phyloP scores from a whole-genome alignment of 2,113 vertebrate species.

The Nothoprocta pentlandii region DNA sequence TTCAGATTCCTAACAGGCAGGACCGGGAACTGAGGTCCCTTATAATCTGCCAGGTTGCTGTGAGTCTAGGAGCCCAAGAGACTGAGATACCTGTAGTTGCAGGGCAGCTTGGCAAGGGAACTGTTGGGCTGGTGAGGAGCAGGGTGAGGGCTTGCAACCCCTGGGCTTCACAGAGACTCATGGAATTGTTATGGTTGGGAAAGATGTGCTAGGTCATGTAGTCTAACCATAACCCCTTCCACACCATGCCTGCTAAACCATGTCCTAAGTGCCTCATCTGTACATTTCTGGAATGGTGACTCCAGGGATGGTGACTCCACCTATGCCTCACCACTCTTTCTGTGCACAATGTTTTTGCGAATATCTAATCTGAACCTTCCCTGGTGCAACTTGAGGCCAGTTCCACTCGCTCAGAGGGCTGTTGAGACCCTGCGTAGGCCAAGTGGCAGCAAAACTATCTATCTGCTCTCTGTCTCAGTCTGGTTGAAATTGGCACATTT shows the following conservation, averaged over 20 bases:
- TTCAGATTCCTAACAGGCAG: background rate
- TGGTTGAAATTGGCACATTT: background rate
- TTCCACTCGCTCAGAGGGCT: background rate
- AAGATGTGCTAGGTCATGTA: too few relatives aligned
- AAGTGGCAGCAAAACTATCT: background rate
- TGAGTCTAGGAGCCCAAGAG: background rate
- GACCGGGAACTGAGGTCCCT: background rate
- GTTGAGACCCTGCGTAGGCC: background rate
- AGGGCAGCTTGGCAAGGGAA: background rate
- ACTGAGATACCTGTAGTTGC: fast-evolving
- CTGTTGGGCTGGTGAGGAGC: background rate
- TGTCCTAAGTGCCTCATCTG: too few relatives aligned
- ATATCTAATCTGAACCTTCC: too few relatives aligned
- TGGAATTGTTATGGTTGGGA: too few relatives aligned
- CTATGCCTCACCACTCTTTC: too few relatives aligned
- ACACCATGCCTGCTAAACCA: too few relatives aligned
- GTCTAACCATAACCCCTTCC: too few relatives aligned
- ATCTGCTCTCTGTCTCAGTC: background rate
- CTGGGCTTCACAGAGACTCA: background rate
- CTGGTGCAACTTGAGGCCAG: too few relatives aligned
- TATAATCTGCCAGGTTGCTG: background rate
- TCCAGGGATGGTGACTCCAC: too few relatives aligned
- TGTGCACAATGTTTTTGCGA: too few relatives aligned
- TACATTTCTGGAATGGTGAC: too few relatives aligned
- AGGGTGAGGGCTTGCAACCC: background rate